phyloP scores from a whole-genome alignment of 2,888 invertebrate species.

The Drosophila cognata region DNA sequence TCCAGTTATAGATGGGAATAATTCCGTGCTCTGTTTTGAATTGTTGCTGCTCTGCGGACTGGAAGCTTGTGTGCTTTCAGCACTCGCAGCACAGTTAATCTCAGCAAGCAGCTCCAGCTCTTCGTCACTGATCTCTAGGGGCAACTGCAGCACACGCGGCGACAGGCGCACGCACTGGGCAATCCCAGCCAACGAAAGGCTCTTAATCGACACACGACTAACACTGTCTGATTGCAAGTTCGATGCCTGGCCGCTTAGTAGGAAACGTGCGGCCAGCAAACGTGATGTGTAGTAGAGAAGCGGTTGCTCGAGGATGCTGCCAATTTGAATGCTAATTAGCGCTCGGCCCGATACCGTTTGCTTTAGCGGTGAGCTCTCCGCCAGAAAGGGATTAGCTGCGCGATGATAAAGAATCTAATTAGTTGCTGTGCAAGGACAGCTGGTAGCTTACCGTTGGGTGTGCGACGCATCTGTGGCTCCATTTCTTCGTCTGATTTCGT shows the following conservation, averaged over 20 bases:
- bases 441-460: conserved; percentile 67
- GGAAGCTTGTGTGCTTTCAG: conserved; percentile 54
- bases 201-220: conserved; percentile 95
- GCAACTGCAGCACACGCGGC: conserved; percentile 90
- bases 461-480: conserved; percentile 53
- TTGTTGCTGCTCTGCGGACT: conserved; percentile 77
- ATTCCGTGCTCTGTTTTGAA: conserved; percentile 72
- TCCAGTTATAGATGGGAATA: conserved; percentile 50
- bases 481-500: conserved; percentile 38
- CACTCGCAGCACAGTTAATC: conserved; percentile 26
- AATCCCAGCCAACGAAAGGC: conserved; percentile 92
- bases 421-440: conserved; percentile 37
- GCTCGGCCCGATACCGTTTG: conserved; percentile 60
- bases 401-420: conserved; percentile 53
- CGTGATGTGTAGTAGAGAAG: conserved; percentile 83
- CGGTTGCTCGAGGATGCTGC: conserved; percentile 83
- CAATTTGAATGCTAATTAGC: conserved; percentile 80
- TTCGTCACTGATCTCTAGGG: conserved; percentile 87
- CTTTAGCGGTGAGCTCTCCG: conserved; percentile 67
- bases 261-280: conserved; percentile 82
- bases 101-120: conserved; percentile 66
- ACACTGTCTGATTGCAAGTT: conserved; percentile 89
- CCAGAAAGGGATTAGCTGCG: conserved; percentile 80
- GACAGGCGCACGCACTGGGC: conserved; percentile 90
- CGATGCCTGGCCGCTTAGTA: conserved; percentile 85